Percentiles rank a stretch among this genome's conserved stretches.
phyloP scores from a whole-genome alignment of 2,113 vertebrate species.

The Hyperopisus bebe region DNA sequence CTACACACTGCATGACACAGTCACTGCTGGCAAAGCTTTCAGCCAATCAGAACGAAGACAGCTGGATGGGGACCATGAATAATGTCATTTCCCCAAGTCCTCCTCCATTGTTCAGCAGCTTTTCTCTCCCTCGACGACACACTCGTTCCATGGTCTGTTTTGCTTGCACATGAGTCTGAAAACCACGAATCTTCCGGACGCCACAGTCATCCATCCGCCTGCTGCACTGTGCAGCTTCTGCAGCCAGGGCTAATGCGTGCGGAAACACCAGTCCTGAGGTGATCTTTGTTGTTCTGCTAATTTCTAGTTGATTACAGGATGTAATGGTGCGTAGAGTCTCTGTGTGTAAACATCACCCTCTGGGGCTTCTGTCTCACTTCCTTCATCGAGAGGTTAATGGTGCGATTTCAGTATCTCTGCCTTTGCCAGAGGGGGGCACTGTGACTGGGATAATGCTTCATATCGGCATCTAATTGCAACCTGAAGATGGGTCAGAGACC shows the following conservation, averaged over 20 bases:
- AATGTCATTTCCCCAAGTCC: neutral
- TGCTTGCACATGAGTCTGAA: neutral
- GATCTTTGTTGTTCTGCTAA: neutral
- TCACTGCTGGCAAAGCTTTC: neutral
- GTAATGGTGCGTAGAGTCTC: slow-evolving; percentile 5
- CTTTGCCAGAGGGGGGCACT: neutral
- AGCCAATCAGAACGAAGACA: neutral
- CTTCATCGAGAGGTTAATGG: neutral
- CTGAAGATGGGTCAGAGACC: neutral
- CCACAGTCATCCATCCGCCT: neutral
- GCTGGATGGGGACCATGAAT: neutral
- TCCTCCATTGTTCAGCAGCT: neutral
- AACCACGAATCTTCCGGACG: no score
- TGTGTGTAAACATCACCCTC: neutral
- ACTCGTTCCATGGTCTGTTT: neutral
- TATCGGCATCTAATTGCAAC: neutral
- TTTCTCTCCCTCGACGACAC: neutral
- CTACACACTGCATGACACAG: neutral
- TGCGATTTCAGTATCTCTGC: neutral
- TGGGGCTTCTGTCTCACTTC: neutral
- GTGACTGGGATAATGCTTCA: neutral
- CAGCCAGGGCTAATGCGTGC: neutral
- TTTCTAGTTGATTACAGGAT: neutral
- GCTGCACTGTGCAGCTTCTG: neutral
- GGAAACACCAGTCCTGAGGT: neutral